phyloP scores from a whole-genome alignment of 2,797 vertebrate genomes.

The Scleropages formosus region DNA sequence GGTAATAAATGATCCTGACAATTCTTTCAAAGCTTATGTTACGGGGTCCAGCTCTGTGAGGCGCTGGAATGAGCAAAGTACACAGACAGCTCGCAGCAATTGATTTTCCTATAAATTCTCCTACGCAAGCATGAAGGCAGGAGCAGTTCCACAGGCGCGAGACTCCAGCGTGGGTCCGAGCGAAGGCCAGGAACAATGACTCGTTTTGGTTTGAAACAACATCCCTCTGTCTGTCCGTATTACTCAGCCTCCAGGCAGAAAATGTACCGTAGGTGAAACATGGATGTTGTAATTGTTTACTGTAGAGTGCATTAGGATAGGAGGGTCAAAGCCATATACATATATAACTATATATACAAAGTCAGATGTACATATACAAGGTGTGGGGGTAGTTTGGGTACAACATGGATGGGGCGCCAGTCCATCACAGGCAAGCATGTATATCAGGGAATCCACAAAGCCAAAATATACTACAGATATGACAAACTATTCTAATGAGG shows the following conservation, averaged over 20 bases:
- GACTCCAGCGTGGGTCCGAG: constrained; percentile 42
- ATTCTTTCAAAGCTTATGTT: constrained; percentile 48
- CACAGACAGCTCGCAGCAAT: constrained; percentile 49
- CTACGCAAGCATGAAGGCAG: constrained; percentile 32
- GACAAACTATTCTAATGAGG: no score
- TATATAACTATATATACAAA: no score
- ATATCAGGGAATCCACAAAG: no score
- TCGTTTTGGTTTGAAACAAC: constrained; percentile 16
- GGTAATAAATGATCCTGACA: constrained; percentile 47
- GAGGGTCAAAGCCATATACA: not conserved
- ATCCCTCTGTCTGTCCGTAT: constrained; percentile 22
- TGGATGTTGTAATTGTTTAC: not conserved
- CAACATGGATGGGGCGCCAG: no score
- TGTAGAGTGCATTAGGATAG: constrained; percentile 1
- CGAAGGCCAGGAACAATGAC: constrained; percentile 35
- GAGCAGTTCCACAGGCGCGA: constrained; percentile 46
- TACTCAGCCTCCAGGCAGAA: constrained; percentile 23
- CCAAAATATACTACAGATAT: no score
- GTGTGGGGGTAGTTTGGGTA: no score
- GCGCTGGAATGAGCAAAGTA: constrained; percentile 51
- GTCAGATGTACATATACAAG: no score
- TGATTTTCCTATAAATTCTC: constrained; percentile 56
- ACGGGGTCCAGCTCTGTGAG: constrained; percentile 48
- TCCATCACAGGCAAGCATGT: no score
- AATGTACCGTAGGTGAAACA: not conserved